Percentiles rank a stretch among this genome's conserved stretches.
phyloP scores from a whole-genome alignment of 2,888 invertebrate genomes.

The Teleogryllus oceanicus region DNA sequence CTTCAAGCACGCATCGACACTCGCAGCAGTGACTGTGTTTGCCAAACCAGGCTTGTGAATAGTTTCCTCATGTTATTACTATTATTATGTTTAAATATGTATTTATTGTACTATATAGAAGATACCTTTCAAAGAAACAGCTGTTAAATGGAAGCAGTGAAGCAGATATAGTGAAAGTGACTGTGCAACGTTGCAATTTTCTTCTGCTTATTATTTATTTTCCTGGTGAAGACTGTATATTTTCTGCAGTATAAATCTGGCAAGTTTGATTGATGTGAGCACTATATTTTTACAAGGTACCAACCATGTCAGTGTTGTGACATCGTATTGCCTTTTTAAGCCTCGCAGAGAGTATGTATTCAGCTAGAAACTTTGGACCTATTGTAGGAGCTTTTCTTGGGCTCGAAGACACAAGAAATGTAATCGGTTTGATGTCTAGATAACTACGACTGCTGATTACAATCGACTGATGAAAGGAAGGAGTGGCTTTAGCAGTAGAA shows the following conservation, averaged over 20 bases:
- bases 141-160: not conserved
- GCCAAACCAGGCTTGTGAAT: slow-evolving; percentile 20
- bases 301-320: slow-evolving; percentile 21
- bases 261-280: slow-evolving; percentile 21
- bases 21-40: not conserved
- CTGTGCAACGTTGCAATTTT: slow-evolving; percentile 11
- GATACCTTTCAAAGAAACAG: slow-evolving; percentile 19
- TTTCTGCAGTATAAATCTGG: slow-evolving; percentile 5
- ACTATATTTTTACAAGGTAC: slow-evolving; percentile 24
- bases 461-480: slow-evolving; percentile 6
- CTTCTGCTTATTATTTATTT: slow-evolving; percentile 4
- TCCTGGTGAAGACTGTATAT: slow-evolving; percentile 24
- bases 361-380: slow-evolving; percentile 19
- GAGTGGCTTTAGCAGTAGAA: slow-evolving; percentile 3
- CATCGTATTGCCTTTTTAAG: slow-evolving; percentile 24
- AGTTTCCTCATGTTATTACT: slow-evolving; percentile 22
- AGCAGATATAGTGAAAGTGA: slow-evolving; percentile 4
- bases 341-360: slow-evolving; percentile 24
- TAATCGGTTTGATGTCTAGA: slow-evolving; percentile 8
- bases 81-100: slow-evolving; percentile 20
- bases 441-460: not conserved
- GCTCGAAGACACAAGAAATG: slow-evolving; percentile 18
- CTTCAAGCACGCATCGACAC: slow-evolving; percentile 23
- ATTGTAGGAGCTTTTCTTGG: slow-evolving; percentile 18
- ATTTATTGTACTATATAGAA: slow-evolving; percentile 26